These are phyloP conservation scores for Pyrrhosoma nymphula DNA, from an alignment of 2,888 invertebrate genomes.

Conservation along the genomic window DNA sequence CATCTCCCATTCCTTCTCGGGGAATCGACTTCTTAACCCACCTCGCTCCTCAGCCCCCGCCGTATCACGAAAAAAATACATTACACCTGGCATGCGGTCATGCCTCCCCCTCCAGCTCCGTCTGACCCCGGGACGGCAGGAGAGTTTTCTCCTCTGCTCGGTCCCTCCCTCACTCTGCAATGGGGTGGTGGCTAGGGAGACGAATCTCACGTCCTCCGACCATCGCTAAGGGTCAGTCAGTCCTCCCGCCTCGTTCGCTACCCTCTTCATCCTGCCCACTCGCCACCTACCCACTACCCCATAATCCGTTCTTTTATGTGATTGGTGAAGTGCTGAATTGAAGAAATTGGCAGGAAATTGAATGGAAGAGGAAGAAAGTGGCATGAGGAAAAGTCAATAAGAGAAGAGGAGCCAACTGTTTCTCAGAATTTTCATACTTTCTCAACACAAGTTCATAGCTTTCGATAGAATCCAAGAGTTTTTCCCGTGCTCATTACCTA, in stretches of 20 bases:
- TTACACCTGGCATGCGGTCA: neutral
- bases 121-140: neutral
- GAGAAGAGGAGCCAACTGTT: neutral
- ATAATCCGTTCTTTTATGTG: neutral
- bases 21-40: neutral
- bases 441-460: neutral
- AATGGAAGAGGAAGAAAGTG: neutral
- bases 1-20: neutral
- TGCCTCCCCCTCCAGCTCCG: neutral
- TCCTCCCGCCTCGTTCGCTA: no score
- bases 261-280: no score
- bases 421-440: neutral
- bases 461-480: no score
- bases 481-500: no score
- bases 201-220: neutral
- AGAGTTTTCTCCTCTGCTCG: no score
- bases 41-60: neutral
- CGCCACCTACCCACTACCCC: neutral
- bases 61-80: neutral
- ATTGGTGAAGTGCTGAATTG: neutral
- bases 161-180: no score
- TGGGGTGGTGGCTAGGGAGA: neutral
- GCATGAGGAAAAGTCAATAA: neutral
- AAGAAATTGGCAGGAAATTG: constrained; percentile 18
- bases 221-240: neutral